phyloP scores from a whole-genome alignment of 2,113 vertebrate species.

The Aviceda subcristata region DNA sequence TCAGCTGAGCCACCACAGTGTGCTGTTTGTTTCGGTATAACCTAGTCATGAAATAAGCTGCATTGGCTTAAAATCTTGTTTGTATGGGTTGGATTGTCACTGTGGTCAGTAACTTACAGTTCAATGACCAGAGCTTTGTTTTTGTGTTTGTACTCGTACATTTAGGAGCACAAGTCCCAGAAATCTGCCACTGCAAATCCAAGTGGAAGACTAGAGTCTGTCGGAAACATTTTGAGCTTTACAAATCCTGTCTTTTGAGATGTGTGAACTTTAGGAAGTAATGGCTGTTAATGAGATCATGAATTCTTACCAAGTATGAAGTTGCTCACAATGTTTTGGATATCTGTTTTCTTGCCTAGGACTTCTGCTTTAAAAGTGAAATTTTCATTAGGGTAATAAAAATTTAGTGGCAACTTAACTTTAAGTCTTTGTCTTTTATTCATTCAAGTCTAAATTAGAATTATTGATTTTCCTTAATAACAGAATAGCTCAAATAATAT shows the following conservation, averaged over 20 bases:
- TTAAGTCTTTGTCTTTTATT: neutral
- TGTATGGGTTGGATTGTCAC: neutral
- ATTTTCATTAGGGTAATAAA: neutral
- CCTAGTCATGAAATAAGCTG: neutral
- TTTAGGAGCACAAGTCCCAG: neutral
- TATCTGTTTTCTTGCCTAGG: neutral
- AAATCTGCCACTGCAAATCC: neutral
- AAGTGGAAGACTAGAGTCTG: neutral
- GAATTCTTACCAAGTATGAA: neutral
- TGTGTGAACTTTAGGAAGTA: neutral
- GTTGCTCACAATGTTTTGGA: neutral
- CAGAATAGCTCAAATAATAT: neutral
- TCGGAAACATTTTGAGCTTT: neutral
- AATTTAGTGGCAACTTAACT: neutral
- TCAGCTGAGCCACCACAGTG: neutral
- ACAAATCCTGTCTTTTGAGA: neutral
- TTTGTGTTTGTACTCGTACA: rapidly evolving
- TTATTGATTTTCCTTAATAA: neutral
- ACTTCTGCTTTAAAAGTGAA: neutral
- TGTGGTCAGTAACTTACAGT: neutral
- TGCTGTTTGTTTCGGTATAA: neutral
- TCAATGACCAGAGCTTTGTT: neutral
- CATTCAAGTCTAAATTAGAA: neutral
- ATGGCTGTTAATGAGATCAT: neutral
- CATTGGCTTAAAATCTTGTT: neutral